phyloP scores from a whole-genome alignment of 2,797 vertebrate species.

The Calcarius lapponicus region DNA sequence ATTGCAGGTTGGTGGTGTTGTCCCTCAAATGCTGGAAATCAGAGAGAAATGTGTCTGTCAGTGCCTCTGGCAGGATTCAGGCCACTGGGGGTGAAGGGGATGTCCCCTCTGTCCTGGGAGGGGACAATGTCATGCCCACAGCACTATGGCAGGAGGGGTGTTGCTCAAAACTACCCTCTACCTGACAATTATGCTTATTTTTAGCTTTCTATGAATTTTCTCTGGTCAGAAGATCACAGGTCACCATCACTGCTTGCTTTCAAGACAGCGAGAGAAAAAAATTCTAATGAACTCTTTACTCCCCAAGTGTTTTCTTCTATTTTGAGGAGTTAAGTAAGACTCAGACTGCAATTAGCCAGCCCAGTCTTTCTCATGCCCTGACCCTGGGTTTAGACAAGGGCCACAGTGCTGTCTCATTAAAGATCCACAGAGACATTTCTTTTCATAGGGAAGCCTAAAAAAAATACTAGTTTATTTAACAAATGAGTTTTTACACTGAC shows the following conservation, averaged over 20 bases:
- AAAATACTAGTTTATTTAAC: neutral
- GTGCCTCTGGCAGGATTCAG: neutral
- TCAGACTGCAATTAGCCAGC: neutral
- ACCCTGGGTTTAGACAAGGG: neutral
- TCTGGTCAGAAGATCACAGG: neutral
- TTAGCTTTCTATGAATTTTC: neutral
- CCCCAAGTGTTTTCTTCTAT: neutral
- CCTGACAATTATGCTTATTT: neutral
- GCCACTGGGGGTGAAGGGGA: rapidly evolving
- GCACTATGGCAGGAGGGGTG: rapidly evolving
- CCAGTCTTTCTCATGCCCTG: neutral
- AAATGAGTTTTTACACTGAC: neutral
- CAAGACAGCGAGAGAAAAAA: rapidly evolving
- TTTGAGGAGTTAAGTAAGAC: neutral
- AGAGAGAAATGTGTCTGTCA: neutral
- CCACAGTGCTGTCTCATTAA: neutral
- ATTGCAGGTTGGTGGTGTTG: neutral
- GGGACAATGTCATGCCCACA: neutral
- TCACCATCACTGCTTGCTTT: neutral
- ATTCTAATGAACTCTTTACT: neutral
- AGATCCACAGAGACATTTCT: neutral
- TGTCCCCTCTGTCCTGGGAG: neutral
- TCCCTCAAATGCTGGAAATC: neutral
- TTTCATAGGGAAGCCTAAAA: neutral
- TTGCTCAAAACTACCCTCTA: neutral